phyloP scores from a whole-genome alignment of 2,113 vertebrate genomes.

The Hucho hucho region DNA sequence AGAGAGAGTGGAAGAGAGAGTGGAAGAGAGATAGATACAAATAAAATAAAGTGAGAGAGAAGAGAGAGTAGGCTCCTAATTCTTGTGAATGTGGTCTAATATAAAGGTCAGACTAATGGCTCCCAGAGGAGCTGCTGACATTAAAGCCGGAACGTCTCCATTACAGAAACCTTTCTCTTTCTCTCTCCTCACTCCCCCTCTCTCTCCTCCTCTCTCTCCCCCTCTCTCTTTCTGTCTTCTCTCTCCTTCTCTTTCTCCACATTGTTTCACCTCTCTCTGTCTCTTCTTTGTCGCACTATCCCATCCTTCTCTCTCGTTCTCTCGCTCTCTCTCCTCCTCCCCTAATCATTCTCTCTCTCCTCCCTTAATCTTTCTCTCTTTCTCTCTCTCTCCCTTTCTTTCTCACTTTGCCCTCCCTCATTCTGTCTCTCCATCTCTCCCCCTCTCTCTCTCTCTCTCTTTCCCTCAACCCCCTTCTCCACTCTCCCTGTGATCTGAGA shows the following conservation, averaged over 20 bases:
- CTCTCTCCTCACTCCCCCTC: conserved; percentile 2
- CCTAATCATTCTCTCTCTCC: too few relatives aligned
- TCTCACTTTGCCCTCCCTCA: background rate
- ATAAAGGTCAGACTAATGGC: conserved; percentile 72
- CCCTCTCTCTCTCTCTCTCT: background rate
- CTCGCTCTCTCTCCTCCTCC: too few relatives aligned
- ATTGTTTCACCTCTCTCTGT: background rate
- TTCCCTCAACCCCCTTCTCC: too few relatives aligned
- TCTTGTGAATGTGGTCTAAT: conserved; percentile 36
- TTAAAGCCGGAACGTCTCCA: conserved; percentile 67
- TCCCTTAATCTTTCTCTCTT: background rate
- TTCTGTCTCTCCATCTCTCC: conserved; percentile 20
- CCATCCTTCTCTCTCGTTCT: background rate
- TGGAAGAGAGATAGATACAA: conserved; percentile 11
- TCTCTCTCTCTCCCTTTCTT: background rate
- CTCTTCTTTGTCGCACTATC: conserved; percentile 1
- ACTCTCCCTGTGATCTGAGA: too few relatives aligned
- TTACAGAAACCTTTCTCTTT: conserved; percentile 36
- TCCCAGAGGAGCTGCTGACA: conserved; percentile 68
- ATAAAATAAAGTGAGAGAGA: conserved; percentile 10
- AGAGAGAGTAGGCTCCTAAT: conserved; percentile 14
- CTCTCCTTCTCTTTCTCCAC: conserved; percentile 24
- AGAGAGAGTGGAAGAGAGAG: conserved; percentile 10
- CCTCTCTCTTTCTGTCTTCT: conserved; percentile 21
- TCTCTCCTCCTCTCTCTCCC: conserved; percentile 28